phyloP scores from a whole-genome alignment of 2,888 invertebrate genomes.

The Phyto melanocephala region DNA sequence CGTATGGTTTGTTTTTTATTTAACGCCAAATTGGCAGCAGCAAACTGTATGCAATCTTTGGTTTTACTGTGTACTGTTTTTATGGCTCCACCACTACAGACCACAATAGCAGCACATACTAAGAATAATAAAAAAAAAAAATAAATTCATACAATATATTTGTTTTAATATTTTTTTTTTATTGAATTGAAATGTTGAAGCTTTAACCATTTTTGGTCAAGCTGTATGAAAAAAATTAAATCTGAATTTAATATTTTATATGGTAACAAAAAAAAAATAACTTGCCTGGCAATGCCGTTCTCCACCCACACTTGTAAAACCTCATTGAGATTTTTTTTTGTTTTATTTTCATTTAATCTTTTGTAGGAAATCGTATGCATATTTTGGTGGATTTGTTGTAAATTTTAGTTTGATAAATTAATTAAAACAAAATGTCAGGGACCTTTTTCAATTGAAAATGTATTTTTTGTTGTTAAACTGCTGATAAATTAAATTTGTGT shows the following conservation, averaged over 20 bases:
- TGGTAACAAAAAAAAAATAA: slow-evolving; percentile 8
- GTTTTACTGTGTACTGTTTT: slow-evolving; percentile 20
- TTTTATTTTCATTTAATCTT: slow-evolving; percentile 1
- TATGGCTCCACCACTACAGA: slow-evolving; percentile 23
- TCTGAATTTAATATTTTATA: not conserved
- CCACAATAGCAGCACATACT: not conserved
- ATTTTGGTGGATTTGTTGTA: not conserved
- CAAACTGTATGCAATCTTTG: slow-evolving; percentile 41
- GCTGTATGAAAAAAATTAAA: slow-evolving; percentile 11
- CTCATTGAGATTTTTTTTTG: slow-evolving; percentile 16
- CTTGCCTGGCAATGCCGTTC: not conserved
- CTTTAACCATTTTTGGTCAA: slow-evolving; percentile 58
- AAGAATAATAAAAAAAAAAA: slow-evolving; percentile 21
- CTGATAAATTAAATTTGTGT: not conserved
- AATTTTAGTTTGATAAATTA: slow-evolving; percentile 38
- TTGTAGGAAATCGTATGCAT: not conserved
- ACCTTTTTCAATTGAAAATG: slow-evolving; percentile 6
- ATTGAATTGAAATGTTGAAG: slow-evolving; percentile 4
- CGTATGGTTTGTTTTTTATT: slow-evolving; percentile 39
- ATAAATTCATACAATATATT: not conserved
- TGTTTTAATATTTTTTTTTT: slow-evolving; percentile 24
- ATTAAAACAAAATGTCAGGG: slow-evolving; percentile 40
- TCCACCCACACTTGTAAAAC: slow-evolving; percentile 6
- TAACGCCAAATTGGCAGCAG: slow-evolving; percentile 60
- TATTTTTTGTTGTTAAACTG: not conserved